A percentile compares a stretch with the other conserved stretches of the same genome.
phyloP scores from a whole-genome alignment of 2,888 invertebrate genomes.

The Girardia tigrina region DNA sequence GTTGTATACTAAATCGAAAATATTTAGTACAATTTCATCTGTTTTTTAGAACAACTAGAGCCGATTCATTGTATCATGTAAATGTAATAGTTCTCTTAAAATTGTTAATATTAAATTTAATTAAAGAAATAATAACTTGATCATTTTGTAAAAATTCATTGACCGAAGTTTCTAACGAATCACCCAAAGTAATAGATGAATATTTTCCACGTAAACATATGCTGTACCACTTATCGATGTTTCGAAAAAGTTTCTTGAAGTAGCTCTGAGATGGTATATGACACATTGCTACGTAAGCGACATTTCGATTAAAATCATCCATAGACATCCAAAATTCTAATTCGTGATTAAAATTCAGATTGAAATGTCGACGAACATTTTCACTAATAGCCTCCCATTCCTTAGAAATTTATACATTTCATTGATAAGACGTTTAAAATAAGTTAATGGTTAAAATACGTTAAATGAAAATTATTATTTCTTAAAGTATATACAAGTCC shows the following conservation, averaged over 20 bases:
- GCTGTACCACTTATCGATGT: not conserved
- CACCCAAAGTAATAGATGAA: not conserved
- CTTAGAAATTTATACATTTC: not conserved
- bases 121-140: not conserved
- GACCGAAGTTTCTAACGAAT: not conserved
- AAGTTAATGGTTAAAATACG: no score
- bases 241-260: not conserved
- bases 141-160: conserved; percentile 1
- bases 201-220: not conserved
- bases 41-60: no score
- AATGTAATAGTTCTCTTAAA: no score
- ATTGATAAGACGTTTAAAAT: no score
- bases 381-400: not conserved
- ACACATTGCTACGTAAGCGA: not conserved
- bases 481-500: no score
- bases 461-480: no score
- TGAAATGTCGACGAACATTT: not conserved
- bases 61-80: no score
- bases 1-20: no score
- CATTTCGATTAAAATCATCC: not conserved
- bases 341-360: conserved; percentile 1
- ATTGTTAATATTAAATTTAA: no score
- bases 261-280: conserved; percentile 1
- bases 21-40: no score
- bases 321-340: not conserved